Percentiles rank a stretch among this genome's conserved stretches.
Evolutionary conservation across 1,140 invertebrate genomes (phyloP).

Genomic region (Diploscapter pachys): DNA sequence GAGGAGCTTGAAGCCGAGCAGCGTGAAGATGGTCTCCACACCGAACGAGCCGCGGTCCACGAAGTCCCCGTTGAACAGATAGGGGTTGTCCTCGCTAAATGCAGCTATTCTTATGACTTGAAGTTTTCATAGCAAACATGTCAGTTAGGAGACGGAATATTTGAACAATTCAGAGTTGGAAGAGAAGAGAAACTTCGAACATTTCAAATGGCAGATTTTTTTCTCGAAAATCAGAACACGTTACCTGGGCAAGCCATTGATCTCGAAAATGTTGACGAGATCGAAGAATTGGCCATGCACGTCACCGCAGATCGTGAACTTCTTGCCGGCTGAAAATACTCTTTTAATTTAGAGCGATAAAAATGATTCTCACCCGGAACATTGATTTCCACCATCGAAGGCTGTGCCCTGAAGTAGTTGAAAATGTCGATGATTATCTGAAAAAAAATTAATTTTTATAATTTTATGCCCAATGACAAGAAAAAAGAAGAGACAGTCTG

Average conservation of each 20-base stretch:
- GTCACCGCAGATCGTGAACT: constrained; percentile 99
- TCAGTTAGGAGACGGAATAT: neutral
- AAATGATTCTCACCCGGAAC: constrained; percentile 37
- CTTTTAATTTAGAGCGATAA: constrained; percentile 59
- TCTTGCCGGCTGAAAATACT: constrained; percentile 62
- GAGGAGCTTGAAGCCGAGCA: constrained; percentile 93
- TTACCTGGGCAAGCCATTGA: constrained; percentile 80
- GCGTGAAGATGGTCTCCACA: constrained; percentile 94
- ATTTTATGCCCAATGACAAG: too few species aligned
- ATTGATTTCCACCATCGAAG: constrained; percentile 82
- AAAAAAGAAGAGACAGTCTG: too few species aligned
- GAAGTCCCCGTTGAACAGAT: constrained; percentile 93
- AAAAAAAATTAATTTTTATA: too few species aligned
- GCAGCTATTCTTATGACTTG: neutral
- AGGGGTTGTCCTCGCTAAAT: constrained; percentile 6
- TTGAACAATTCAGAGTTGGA: neutral
- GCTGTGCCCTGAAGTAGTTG: constrained; percentile 75
- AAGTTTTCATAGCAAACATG: neutral
- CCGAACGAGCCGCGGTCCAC: constrained; percentile 98
- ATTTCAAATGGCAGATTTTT: neutral
- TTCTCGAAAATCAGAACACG: neutral
- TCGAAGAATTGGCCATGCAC: constrained; percentile 99
- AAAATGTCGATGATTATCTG: constrained; percentile 91
- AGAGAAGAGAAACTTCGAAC: too few species aligned
- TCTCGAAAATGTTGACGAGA: constrained; percentile 91